Evolutionary conservation across 2,797 vertebrate species (phyloP), one percentile per base, ranked within the genome.

Genomic region (Periparus ater): DNA sequence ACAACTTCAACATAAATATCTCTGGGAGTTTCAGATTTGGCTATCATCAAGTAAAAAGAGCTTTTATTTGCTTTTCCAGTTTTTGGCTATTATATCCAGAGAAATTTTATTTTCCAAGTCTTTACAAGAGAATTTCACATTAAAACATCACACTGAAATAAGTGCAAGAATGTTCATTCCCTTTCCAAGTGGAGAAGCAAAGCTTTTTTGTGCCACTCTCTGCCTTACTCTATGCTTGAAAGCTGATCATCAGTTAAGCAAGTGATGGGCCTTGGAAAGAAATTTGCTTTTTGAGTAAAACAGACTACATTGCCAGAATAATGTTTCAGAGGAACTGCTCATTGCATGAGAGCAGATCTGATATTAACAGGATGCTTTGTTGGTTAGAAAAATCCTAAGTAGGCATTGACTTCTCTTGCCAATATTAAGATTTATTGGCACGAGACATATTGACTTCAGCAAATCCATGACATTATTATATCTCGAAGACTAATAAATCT

Each of bases 341-440:
- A 71, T 96, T 93, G 92, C 92, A 10, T 70, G 87, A 86, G 90
- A 22, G 13, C 84, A 84, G 85, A 93, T 91, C 76, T 92, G 86
- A 85, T 95, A 73, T 81, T 92, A 97, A 97, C 91, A 97, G 94
- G 91, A 96, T 94, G 94, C 96, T 97, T 93, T 97, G 93, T 94
- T 89, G 95, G 87, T 95, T 98, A 79, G 96, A 93, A 96, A 96
- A 98, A 92, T 91, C 94, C 95, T 97, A 98, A 98, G 97, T 95
- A 98, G 97, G 77, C 97, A 97, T 96, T 98, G 98, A 97, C 95
- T 97, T 96, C 81, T 91, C 74, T 95, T 98, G 97, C 96, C 88
- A 50, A 97, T 98, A 98, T 89, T 89, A 97, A 97, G 97, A 98
- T 98, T 98, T 98, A 98, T 98, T 98, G 91, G 97, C 76, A 95